phyloP scores from a whole-genome alignment of 2,888 invertebrate species.

The Euzophera pinguis region DNA sequence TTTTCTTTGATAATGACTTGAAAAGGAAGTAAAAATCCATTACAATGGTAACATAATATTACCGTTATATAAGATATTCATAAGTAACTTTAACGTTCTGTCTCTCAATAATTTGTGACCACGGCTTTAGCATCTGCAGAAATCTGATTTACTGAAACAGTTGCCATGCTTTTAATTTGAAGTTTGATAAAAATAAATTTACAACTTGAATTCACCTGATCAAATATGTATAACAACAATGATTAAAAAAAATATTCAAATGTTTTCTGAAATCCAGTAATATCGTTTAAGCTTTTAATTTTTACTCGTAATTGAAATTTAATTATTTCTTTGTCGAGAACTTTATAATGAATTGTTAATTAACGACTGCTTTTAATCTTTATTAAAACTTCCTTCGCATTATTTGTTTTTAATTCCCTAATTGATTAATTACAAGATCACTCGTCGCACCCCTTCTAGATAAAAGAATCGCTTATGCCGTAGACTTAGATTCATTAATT shows the following conservation, averaged over 20 bases:
- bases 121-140: background rate
- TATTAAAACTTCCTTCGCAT: constrained; percentile 12
- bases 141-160: background rate
- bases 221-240: no score
- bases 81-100: no score
- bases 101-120: background rate
- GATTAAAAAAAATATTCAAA: no score
- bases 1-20: no score
- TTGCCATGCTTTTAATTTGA: background rate
- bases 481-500: background rate
- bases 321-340: constrained; percentile 13
- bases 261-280: no score
- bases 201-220: no score
- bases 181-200: no score
- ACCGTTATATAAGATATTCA: no score
- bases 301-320: constrained; percentile 11
- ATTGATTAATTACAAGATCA: constrained; percentile 11
- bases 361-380: constrained; percentile 14
- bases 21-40: no score
- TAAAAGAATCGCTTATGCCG: background rate
- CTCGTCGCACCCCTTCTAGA: background rate
- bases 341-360: constrained; percentile 15
- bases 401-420: constrained; percentile 12
- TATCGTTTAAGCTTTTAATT: background rate
- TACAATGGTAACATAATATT: no score